Base-by-base conservation (phyloP, 1,140 invertebrate genomes). In the Zelostemma sp. region DNA sequence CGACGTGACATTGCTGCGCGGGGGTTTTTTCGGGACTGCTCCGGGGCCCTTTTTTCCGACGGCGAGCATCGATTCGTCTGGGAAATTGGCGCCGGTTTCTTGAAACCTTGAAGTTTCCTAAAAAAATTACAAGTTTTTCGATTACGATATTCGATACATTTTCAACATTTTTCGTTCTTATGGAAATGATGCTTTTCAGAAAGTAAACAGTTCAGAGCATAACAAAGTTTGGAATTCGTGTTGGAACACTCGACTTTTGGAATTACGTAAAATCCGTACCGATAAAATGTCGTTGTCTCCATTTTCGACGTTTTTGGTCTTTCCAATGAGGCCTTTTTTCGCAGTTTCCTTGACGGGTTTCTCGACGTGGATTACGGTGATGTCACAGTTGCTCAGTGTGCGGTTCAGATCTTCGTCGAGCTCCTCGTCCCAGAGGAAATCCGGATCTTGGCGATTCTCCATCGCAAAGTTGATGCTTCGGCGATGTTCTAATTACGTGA, bases 51-150 rank as follows among this genome's bases (percentile, higher is more conserved):
- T 88, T 1, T 86, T 86, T 14, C 80, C 80, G 28, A 65, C 50
- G 33, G 83, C 85, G 1, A 85, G 66, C 16, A 84, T 74, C 6
- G 85, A 80, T 17, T 85, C 87, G 50, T 87, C 84, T 0, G 86
- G 85, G 14, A 88, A 51, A 1, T 86, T 84, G 21, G 88, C 87
- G 59, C 87, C 89, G 0, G 88, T 85, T 49, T 89, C 88, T 45
- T 90, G 89, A 69, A 88, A 91, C 5, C 91, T 92, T 0, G 91
- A 92, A 0, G 80, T 81, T 47, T 84, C 83, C 62, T n/a, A n/a
- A n/a, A n/a, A n/a, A n/a, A n/a, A n/a, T n/a, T n/a, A n/a, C n/a
- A n/a, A n/a, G n/a, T n/a, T n/a, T n/a, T n/a, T n/a, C n/a, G n/a
- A n/a, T n/a, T n/a, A n/a, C n/a, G n/a, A n/a, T n/a, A n/a, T n/a